These are phyloP conservation scores for Antitype chi DNA, from an alignment of 2,888 invertebrate species.

Conservation along the genomic window DNA sequence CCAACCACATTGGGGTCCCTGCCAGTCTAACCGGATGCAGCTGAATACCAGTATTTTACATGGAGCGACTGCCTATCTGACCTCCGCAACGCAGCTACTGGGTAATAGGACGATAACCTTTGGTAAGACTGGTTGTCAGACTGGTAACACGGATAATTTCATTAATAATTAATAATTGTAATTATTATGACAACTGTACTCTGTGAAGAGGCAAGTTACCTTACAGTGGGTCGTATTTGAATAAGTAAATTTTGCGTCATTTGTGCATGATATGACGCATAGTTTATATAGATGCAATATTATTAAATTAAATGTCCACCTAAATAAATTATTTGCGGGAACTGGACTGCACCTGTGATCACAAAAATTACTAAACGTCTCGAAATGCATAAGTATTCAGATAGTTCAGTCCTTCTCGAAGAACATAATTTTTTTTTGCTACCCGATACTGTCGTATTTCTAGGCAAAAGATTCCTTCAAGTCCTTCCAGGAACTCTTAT, in stretches of 20 bases:
- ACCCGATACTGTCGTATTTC: neutral
- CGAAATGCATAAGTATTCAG: neutral
- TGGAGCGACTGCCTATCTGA: too few relatives aligned
- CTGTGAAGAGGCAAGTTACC: neutral
- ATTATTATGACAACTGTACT: too few relatives aligned
- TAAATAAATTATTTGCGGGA: neutral
- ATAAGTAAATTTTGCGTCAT: neutral
- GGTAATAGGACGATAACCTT: too few relatives aligned
- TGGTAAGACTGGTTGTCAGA: too few relatives aligned
- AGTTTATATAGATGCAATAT: slow-evolving; percentile 8
- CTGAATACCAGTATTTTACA: too few relatives aligned
- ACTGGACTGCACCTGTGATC: slow-evolving; percentile 5
- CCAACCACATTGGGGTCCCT: too few relatives aligned
- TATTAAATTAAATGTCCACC: neutral
- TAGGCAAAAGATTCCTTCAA: neutral
- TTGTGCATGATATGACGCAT: neutral
- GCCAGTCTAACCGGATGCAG: too few relatives aligned
- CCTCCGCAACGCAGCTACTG: too few relatives aligned
- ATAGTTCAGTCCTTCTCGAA: neutral
- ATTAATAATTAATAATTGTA: neutral
- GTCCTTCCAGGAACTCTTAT: neutral
- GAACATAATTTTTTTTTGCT: neutral
- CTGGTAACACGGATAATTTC: neutral
- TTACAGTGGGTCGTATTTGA: neutral
- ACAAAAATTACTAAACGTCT: slow-evolving; percentile 2